Evolutionary conservation across 2,888 invertebrate genomes (phyloP).

Genomic region (Anorthoa munda): DNA sequence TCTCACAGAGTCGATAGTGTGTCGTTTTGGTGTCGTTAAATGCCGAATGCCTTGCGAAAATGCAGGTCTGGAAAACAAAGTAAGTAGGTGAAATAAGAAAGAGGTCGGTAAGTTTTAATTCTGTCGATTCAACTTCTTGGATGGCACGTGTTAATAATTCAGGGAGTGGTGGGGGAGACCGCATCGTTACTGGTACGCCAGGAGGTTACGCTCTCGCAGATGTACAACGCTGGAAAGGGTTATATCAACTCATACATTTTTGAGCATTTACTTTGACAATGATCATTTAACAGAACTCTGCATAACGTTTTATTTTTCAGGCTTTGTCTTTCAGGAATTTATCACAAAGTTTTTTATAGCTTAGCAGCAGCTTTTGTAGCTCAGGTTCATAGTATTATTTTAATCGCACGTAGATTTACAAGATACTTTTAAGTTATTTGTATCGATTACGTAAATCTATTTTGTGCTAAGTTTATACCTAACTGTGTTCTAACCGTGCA

Average conservation of each 20-base stretch:
- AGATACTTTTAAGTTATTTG: not conserved
- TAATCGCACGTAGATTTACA: not conserved
- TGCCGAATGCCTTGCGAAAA: conserved; percentile 21
- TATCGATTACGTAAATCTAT: not conserved
- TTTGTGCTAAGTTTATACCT: not conserved
- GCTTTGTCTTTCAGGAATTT: too few relatives aligned
- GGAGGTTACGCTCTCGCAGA: conserved; percentile 68
- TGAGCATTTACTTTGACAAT: not conserved
- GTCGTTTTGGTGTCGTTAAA: conserved; percentile 37
- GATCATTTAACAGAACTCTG: not conserved
- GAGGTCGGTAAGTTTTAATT: conserved; percentile 87
- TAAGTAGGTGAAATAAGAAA: conserved; percentile 85
- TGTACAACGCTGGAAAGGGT: conserved; percentile 60
- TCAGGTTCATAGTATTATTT: not conserved
- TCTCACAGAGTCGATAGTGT: conserved; percentile 28
- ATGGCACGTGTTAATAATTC: conserved; percentile 88
- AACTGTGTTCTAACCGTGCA: conserved; percentile 8
- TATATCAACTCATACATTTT: not conserved
- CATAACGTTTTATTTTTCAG: not conserved
- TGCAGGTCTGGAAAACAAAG: conserved; percentile 57
- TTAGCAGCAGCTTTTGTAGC: not conserved
- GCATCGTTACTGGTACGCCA: conserved; percentile 80
- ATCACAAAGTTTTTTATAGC: not conserved
- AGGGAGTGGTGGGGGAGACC: conserved; percentile 77
- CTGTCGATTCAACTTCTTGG: conserved; percentile 87